Evolutionary conservation across 2,888 invertebrate species (phyloP), one percentile per base, ranked within the genome.

Genomic region (Drepanosiphum platanoidis): DNA sequence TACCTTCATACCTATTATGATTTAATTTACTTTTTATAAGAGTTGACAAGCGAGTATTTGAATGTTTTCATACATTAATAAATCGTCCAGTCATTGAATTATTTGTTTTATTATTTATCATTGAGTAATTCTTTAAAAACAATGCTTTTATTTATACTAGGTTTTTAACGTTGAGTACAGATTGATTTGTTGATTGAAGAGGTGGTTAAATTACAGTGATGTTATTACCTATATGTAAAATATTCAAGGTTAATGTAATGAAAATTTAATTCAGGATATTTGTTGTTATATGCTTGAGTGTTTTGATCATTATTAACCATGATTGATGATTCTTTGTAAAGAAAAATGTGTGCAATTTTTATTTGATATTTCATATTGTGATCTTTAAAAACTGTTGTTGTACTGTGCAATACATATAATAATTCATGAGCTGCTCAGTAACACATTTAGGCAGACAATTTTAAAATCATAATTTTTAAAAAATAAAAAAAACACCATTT

Each of bases 231-330:
- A 58, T 27, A 3, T 22, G 52, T 72, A n/a, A 52, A 8, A 15
- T 72, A 8, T 32, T 72, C 81, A 82, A 82, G 81, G 81, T 71
- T 58, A 82, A 82, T 72, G 15, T 72, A 71, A 72, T 81, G 39
- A 61, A 61, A 42, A 30, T 61, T 58, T 27, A 70, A 72, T 71
- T 82, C n/a, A 61, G 71, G 30, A 81, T 30, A 30, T 64, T n/a
- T 71, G 30, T 39, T 58, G n/a, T n/a, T n/a, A n/a, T n/a, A n/a
- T n/a, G n/a, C n/a, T n/a, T n/a, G 22, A 30, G 22, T 39, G 30
- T 61, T 58, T 61, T 61, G 42, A 81, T 15, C 27, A 32, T 52
- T 80, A 27, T 36, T 39, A 70, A 71, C 15, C 34, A 15, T 64
- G 36, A 70, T 1, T 80, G 34, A 36, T 52, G 3, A 34, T 30